Conservation (phyloP, 2,888 invertebrate species). For the Acleris sparsana region DNA sequence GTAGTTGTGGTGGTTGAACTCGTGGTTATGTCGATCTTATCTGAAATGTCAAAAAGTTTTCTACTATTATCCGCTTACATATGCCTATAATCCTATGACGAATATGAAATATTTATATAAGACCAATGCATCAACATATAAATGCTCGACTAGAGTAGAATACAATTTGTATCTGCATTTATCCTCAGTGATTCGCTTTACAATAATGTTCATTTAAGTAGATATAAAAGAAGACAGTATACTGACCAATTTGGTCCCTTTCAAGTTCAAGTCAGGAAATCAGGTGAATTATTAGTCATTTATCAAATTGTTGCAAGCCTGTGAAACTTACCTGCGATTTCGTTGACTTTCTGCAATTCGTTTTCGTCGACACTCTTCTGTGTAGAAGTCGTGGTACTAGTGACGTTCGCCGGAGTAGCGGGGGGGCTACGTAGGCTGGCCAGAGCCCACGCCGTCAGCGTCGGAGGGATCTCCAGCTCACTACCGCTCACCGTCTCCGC, state of each 20-base stretch:
- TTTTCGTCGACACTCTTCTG: conserved; percentile 69
- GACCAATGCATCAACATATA: no score
- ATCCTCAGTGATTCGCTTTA: no score
- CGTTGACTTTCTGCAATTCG: conserved; percentile 74
- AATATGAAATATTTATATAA: no score
- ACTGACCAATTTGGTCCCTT: no score
- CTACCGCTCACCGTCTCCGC: conserved; percentile 50
- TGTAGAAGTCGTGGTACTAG: conserved; percentile 43
- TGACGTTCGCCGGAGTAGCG: conserved; percentile 53
- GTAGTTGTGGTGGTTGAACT: conserved; percentile 51
- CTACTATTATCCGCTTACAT: neutral
- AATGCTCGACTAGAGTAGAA: no score
- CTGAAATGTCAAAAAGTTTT: conserved; percentile 55
- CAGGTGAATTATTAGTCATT: neutral
- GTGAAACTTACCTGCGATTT: conserved; percentile 61
- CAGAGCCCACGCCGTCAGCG: conserved; percentile 80
- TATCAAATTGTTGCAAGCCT: neutral
- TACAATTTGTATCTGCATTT: no score
- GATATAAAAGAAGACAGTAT: no score
- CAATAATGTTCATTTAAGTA: no score
- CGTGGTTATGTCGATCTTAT: conserved; percentile 58
- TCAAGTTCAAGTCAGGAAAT: no score
- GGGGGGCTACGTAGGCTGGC: conserved; percentile 75
- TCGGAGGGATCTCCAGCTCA: conserved; percentile 76
- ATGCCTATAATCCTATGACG: no score